These are phyloP conservation scores for cat (Felis catus) DNA, from an alignment of 2,113 vertebrate genomes.

Conservation along the genomic window F.catus_Fca126_mat1.0 CM031428.1:16937001-16937500, in stretches of 20 bases:
- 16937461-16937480: background rate
- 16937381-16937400: background rate
- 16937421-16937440: background rate
- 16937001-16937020: background rate
- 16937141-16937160: background rate
- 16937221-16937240: background rate
- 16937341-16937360: background rate
- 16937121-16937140: background rate
- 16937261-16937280: slow-evolving; percentile 2
- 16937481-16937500: background rate
- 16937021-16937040: slow-evolving; percentile 29
- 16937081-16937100: background rate
- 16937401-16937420: background rate
- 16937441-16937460: background rate
- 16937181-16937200: background rate
- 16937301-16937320: background rate
- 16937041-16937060: background rate
- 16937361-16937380: background rate
- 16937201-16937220: background rate
- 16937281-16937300: background rate
- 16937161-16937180: background rate
- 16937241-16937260: background rate
- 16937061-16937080: background rate
- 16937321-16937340: background rate
- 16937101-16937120: background rate